Base-by-base conservation (phyloP, 2,797 vertebrate genomes). In the Tenualosa thibaudeaui region DNA sequence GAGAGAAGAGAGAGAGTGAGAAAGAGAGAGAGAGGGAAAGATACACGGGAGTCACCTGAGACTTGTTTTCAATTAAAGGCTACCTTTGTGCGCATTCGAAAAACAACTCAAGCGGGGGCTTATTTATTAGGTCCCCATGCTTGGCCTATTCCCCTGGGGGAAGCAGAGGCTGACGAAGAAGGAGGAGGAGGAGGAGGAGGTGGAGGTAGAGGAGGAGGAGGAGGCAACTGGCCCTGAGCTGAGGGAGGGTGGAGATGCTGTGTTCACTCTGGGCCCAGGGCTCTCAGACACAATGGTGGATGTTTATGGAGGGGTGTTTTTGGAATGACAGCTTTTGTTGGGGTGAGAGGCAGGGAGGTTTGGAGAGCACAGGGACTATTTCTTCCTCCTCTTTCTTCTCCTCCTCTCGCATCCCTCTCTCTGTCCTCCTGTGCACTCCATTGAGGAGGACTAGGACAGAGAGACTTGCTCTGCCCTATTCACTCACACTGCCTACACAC, bases 281-380 rank as follows among this genome's bases (percentile, higher is more conserved):
- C 60, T 24, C 65, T 37, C 13, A 13, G 31, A 46, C 7, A 46
- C 6, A 43, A 40, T 2, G 37, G 17, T 51, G 50, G 15, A 78
- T 19, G 17, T 22, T 78, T 78, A 8, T 46, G 40, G 71, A 85
- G 86, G 86, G 82, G 81, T 85, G 51, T 81, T 68, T 82, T 81
- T 86, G 89, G 88, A 84, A 87, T 81, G 83, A 86, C 62, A 82
- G 84, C 88, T 89, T 84, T 43, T 88, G 85, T 85, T 86, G 62
- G 83, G 83, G 83, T 54, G 46, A 82, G 43, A 81, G 68, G 26
- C 75, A 37, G 53, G 78, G 84, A 87, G 88, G 86, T 89, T 88
- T 85, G 81, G 81, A 75, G 86, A 82, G 78, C 83, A 86, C 81
- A 81, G 88, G 84, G 62, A 82, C 50, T 51, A 83, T 86, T 82